Conservation (phyloP, 2,888 invertebrate species). For the Acronicta leporina region DNA sequence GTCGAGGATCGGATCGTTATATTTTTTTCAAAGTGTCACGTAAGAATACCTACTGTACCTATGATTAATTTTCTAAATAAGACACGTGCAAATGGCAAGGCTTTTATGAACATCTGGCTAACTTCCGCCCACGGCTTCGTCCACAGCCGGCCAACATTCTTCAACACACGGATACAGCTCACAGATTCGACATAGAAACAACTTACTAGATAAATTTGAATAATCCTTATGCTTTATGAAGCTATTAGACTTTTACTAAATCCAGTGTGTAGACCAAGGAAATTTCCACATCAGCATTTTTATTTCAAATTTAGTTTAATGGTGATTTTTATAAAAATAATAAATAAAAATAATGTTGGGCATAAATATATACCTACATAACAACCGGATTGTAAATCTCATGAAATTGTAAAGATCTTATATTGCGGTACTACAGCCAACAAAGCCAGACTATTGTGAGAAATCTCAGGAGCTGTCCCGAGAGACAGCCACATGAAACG, state of each 20-base stretch:
- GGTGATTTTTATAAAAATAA: too few species aligned
- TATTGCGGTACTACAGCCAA: constrained; percentile 17
- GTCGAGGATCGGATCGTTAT: background rate
- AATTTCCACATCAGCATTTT: too few species aligned
- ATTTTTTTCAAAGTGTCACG: background rate
- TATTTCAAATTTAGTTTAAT: too few species aligned
- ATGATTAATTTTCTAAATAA: background rate
- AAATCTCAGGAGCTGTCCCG: constrained; percentile 16
- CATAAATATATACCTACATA: background rate
- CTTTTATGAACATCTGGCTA: background rate
- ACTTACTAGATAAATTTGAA: too few species aligned
- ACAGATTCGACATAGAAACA: too few species aligned
- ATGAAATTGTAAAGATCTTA: constrained; percentile 12
- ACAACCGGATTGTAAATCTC: background rate
- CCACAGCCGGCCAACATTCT: too few species aligned
- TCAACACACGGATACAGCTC: too few species aligned
- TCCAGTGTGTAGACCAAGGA: too few species aligned
- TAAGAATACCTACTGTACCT: background rate
- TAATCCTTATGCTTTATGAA: too few species aligned
- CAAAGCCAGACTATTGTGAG: constrained; percentile 31
- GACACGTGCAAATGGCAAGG: background rate
- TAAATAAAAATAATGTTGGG: too few species aligned
- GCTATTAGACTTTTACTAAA: too few species aligned
- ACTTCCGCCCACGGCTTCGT: too few species aligned
- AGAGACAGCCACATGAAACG: constrained; percentile 32